Percentiles rank a stretch among this genome's conserved stretches.
These are phyloP conservation scores for Pararge aegeria DNA, from an alignment of 1,140 invertebrate genomes.

Conservation along the genomic window DNA sequence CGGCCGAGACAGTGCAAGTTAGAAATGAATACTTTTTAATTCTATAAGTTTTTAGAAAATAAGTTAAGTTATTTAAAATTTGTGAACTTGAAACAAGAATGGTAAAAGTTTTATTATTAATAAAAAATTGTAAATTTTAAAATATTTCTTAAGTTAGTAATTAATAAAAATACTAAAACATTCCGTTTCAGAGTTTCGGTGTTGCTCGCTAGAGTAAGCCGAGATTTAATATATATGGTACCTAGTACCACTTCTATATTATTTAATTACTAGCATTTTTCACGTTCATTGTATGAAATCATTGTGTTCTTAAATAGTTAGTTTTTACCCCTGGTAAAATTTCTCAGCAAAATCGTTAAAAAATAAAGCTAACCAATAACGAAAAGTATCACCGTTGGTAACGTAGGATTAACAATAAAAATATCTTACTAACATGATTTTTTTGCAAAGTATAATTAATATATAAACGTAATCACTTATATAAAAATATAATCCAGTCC, in stretches of 20 bases:
- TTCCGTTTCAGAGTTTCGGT: conserved; percentile 19
- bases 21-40: conserved; percentile 18
- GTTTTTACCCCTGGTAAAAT: too few relatives aligned
- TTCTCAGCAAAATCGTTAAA: too few relatives aligned
- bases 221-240: not conserved
- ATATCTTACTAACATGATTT: conserved; percentile 1
- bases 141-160: not conserved
- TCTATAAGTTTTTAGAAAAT: not conserved
- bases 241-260: too few relatives aligned
- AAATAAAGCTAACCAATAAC: too few relatives aligned
- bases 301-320: too few relatives aligned
- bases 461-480: too few relatives aligned
- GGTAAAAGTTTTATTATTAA: conserved; percentile 24
- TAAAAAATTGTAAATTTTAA: not conserved
- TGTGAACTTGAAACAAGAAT: conserved; percentile 2
- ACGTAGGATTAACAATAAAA: conserved; percentile 6
- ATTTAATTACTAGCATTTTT: too few relatives aligned
- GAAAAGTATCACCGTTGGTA: conserved; percentile 28
- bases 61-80: not conserved
- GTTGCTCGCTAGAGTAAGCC: not conserved
- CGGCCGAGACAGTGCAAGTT: conserved; percentile 49
- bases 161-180: conserved; percentile 27
- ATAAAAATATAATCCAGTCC: not conserved
- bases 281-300: too few relatives aligned
- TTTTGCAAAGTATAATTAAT: too few relatives aligned